phyloP scores from a whole-genome alignment of 2,888 invertebrate species.

The Scaptomyza parva region DNA sequence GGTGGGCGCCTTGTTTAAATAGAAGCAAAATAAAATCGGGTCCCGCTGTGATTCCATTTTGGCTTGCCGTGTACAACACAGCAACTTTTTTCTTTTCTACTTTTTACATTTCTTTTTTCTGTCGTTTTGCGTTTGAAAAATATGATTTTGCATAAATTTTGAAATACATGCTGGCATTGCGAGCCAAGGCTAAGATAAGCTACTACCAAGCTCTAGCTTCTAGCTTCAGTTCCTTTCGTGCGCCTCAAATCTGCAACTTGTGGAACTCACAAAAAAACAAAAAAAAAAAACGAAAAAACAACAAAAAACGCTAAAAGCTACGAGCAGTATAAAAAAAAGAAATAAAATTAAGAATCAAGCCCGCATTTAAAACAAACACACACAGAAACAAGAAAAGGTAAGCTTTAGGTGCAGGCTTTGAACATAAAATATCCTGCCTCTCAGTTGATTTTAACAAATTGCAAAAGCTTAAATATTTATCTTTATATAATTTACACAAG shows the following conservation, averaged over 20 bases:
- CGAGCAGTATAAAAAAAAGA: conserved; percentile 7
- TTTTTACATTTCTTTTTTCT: conserved; percentile 8
- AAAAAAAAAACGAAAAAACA: conserved; percentile 42
- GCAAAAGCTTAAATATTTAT: not conserved
- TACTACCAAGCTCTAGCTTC: conserved; percentile 16
- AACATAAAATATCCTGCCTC: conserved; percentile 2
- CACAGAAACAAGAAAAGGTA: not conserved
- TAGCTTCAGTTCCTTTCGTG: conserved; percentile 24
- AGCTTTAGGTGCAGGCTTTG: not conserved
- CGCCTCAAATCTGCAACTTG: conserved; percentile 52
- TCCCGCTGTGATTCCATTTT: conserved; percentile 80
- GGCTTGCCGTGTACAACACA: conserved; percentile 42
- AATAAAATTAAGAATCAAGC: conserved; percentile 40
- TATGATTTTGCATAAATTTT: conserved; percentile 78
- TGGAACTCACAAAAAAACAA: conserved; percentile 28
- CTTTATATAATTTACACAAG: not conserved
- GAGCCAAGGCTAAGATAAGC: conserved; percentile 64
- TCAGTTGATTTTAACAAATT: not conserved
- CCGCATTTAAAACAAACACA: conserved; percentile 5
- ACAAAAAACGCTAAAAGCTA: conserved; percentile 25
- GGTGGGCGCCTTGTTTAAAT: conserved; percentile 55
- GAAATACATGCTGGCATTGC: conserved; percentile 53
- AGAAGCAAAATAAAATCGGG: conserved; percentile 49
- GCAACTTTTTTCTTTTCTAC: conserved; percentile 43
- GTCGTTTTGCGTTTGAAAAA: conserved; percentile 55